phyloP scores from a whole-genome alignment of 2,113 vertebrate species.

The Acanthochromis polyacanthus region DNA sequence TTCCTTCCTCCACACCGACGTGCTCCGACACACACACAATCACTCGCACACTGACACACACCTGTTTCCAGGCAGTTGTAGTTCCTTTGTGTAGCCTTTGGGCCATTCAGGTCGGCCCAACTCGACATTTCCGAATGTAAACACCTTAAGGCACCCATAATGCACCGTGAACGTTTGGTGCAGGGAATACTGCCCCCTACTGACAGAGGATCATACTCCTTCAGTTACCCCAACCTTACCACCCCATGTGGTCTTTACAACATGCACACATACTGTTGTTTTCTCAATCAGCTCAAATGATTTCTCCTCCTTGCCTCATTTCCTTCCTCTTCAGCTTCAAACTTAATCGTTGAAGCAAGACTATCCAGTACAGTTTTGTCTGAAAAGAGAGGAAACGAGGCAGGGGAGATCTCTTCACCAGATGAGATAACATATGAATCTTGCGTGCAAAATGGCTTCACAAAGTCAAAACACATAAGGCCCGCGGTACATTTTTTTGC shows the following conservation, averaged over 20 bases:
- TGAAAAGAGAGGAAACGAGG: constrained; percentile 55
- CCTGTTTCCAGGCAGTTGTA: constrained; percentile 82
- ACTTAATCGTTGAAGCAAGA: constrained; percentile 13
- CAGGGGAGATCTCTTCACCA: constrained; percentile 44
- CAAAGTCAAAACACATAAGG: constrained; percentile 83
- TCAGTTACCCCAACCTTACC: constrained; percentile 38
- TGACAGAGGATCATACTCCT: constrained; percentile 40
- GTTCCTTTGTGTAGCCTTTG: constrained; percentile 81
- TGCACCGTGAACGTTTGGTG: constrained; percentile 81
- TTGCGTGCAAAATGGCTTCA: constrained; percentile 85
- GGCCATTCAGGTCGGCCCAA: constrained; percentile 76
- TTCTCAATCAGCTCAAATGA: constrained; percentile 49
- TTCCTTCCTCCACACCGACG: constrained; percentile 42
- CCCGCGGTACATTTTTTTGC: constrained; percentile 86
- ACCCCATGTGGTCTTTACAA: constrained; percentile 57
- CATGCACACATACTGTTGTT: constrained; percentile 62
- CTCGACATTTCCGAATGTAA: constrained; percentile 78
- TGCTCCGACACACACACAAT: constrained; percentile 15
- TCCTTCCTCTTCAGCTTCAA: constrained; percentile 49
- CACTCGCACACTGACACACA: constrained; percentile 46
- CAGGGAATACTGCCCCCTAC: constrained; percentile 51
- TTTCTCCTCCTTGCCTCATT: constrained; percentile 42
- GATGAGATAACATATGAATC: constrained; percentile 64
- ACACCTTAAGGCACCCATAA: constrained; percentile 90
- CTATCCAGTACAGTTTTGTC: constrained; percentile 52